Percentiles rank a stretch among this genome's conserved stretches.
Conservation (phyloP, 2,888 invertebrate genomes). For the Malthinus flaveolus region DNA sequence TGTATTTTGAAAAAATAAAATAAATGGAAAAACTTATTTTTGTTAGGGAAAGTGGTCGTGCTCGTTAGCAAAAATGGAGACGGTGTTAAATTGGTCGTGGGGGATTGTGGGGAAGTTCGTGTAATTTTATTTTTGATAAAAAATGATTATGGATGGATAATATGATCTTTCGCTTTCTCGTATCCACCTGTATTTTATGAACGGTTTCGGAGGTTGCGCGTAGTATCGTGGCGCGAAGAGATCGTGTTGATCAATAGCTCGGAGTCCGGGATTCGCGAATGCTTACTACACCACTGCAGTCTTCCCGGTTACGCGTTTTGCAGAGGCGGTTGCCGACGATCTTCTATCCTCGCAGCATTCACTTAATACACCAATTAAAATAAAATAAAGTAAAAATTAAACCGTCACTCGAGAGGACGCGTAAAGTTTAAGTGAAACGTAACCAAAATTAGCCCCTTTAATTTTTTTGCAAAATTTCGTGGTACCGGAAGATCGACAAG, state of each 20-base stretch:
- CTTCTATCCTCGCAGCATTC: conserved; percentile 28
- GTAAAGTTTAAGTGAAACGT: neutral
- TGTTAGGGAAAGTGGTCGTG: too few relatives aligned
- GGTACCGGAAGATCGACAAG: neutral
- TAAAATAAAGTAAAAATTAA: conserved; percentile 8
- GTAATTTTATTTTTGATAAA: neutral
- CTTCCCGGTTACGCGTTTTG: conserved; percentile 42
- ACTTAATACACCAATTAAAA: conserved; percentile 25
- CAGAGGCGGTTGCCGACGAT: conserved; percentile 35
- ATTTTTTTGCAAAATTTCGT: too few relatives aligned
- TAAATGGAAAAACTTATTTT: too few relatives aligned
- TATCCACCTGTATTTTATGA: conserved; percentile 31
- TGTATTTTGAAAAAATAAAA: too few relatives aligned
- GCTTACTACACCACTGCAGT: conserved; percentile 39
- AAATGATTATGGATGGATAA: neutral
- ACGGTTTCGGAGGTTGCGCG: conserved; percentile 31
- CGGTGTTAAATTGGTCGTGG: too few relatives aligned
- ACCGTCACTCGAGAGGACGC: neutral
- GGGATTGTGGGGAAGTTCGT: neutral
- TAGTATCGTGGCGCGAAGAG: conserved; percentile 34
- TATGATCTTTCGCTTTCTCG: conserved; percentile 2
- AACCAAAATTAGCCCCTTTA: too few relatives aligned
- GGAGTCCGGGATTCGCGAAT: conserved; percentile 35
- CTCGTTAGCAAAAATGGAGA: too few relatives aligned
- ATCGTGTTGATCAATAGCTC: conserved; percentile 32